phyloP scores from a whole-genome alignment of 2,113 vertebrate species.

The Paralichthys olivaceus region DNA sequence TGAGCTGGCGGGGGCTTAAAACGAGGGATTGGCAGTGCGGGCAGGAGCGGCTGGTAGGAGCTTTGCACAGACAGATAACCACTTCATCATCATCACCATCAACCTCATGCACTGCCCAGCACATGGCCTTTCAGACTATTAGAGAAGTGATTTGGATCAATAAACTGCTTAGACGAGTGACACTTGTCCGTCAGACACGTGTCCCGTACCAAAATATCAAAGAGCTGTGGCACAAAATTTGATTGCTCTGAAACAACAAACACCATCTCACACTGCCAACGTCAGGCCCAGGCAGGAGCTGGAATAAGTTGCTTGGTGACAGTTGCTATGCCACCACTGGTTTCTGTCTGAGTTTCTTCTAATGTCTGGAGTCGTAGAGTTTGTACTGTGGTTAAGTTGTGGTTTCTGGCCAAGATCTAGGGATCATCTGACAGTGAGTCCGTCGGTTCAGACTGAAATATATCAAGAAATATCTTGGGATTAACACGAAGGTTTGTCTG shows the following conservation, averaged over 20 bases:
- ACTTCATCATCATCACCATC: conserved; percentile 4
- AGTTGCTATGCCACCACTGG: conserved; percentile 50
- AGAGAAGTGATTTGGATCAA: conserved; percentile 58
- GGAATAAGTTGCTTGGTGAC: conserved; percentile 47
- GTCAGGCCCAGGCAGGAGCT: neutral
- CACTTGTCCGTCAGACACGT: conserved; percentile 45
- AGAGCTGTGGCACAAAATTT: neutral
- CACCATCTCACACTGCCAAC: neutral
- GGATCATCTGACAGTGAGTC: neutral
- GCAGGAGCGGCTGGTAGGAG: conserved; percentile 32
- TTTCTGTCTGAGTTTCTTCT: conserved; percentile 9
- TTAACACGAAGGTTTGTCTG: neutral
- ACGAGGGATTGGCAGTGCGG: conserved; percentile 27
- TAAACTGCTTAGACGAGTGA: conserved; percentile 37
- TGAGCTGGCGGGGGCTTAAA: conserved; percentile 49
- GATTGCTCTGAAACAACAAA: conserved; percentile 38
- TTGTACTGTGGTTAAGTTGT: neutral
- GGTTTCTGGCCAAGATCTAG: neutral
- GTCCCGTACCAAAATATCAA: conserved; percentile 31
- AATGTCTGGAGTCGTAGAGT: neutral
- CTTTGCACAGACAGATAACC: conserved; percentile 46
- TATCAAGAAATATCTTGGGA: neutral
- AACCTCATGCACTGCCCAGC: conserved; percentile 28
- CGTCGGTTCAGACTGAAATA: too few species aligned
- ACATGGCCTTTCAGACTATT: conserved; percentile 45